Conservation (phyloP, 2,113 vertebrate genomes). For the Lampris incognitus region DNA sequence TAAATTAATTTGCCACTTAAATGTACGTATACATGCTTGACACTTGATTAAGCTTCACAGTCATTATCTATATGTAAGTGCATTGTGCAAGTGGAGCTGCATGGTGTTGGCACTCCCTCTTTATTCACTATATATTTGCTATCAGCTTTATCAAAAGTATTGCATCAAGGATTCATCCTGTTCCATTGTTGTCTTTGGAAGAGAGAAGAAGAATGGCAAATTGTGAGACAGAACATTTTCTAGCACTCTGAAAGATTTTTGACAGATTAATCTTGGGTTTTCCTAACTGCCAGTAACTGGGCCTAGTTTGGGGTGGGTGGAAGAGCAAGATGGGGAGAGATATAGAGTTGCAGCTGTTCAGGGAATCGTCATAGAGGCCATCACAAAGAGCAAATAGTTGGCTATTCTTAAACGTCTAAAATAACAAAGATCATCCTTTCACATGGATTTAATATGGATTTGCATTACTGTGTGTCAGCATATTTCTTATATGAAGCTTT, state of each 20-base stretch:
- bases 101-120: not conserved
- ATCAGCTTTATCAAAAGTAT: not conserved
- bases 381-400: slow-evolving; percentile 54
- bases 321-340: slow-evolving; percentile 10
- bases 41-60: not conserved
- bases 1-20: slow-evolving; percentile 44
- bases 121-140: slow-evolving; percentile 5
- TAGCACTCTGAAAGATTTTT: too few relatives aligned
- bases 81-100: too few relatives aligned
- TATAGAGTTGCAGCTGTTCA: slow-evolving; percentile 61
- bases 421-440: slow-evolving; percentile 60
- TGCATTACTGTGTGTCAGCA: slow-evolving; percentile 50
- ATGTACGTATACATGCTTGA: slow-evolving; percentile 10
- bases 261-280: not conserved
- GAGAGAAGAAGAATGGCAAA: too few relatives aligned
- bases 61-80: not conserved
- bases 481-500: slow-evolving; percentile 29
- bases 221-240: too few relatives aligned
- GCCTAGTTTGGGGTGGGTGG: not conserved
- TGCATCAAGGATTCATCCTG: slow-evolving; percentile 1
- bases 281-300: not conserved
- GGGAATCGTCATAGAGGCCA: slow-evolving; percentile 47
- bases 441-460: slow-evolving; percentile 34
- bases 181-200: slow-evolving; percentile 8
- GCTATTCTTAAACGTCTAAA: slow-evolving; percentile 70